Percentiles rank a stretch among this genome's conserved stretches.
Conservation (phyloP, 2,888 invertebrate genomes). For the Euzetes globulus region DNA sequence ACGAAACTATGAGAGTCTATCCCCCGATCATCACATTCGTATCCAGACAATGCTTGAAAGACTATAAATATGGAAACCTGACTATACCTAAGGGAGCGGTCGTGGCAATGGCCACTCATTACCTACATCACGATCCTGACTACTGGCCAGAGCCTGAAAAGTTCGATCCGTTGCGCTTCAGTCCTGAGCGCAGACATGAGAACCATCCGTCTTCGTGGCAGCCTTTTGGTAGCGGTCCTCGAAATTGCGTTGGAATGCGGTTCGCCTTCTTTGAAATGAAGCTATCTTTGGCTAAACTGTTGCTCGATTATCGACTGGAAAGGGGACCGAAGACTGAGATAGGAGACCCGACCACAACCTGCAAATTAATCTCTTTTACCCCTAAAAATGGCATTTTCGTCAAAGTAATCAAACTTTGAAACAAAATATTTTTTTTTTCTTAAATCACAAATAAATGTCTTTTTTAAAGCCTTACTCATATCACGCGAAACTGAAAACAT, state of each 20-base stretch:
- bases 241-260: constrained; percentile 37
- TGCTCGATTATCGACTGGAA: constrained; percentile 23
- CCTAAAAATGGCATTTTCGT: constrained; percentile 35
- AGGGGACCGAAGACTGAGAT: constrained; percentile 26
- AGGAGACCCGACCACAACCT: constrained; percentile 5
- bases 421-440: too few relatives aligned
- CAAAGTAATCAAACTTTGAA: constrained; percentile 27
- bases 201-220: constrained; percentile 35
- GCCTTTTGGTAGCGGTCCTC: constrained; percentile 40
- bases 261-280: constrained; percentile 30
- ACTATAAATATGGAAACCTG: constrained; percentile 35
- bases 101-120: constrained; percentile 42
- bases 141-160: constrained; percentile 43
- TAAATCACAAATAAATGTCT: too few relatives aligned
- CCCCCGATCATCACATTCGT: constrained; percentile 41
- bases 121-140: constrained; percentile 43
- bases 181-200: not conserved
- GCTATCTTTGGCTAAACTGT: constrained; percentile 23
- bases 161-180: constrained; percentile 43
- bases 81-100: constrained; percentile 41
- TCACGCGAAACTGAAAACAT: too few relatives aligned
- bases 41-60: constrained; percentile 32
- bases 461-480: too few relatives aligned
- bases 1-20: constrained; percentile 39
- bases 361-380: constrained; percentile 12